Evolutionary conservation across 2,797 vertebrate genomes (phyloP).

Genomic region (Adelosebastes latens): DNA sequence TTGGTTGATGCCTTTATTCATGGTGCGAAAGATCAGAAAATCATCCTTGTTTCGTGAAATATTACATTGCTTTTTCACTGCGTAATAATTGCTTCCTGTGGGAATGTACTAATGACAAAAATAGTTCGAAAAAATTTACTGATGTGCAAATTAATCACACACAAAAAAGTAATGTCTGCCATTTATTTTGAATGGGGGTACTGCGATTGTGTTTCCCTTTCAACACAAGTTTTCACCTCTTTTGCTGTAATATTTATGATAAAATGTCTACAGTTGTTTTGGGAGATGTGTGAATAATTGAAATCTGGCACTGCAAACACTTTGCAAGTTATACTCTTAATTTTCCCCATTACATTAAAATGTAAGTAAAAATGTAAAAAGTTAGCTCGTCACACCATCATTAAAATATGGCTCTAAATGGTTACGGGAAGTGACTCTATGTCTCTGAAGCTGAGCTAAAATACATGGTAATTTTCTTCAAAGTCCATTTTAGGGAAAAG

Average conservation of each 20-base stretch:
- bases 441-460: background rate
- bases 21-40: no score
- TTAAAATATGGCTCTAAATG: background rate
- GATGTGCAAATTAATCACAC: no score
- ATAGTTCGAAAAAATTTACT: no score
- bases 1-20: no score
- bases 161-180: no score
- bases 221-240: background rate
- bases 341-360: background rate
- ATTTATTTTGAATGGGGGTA: no score
- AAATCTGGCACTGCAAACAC: background rate
- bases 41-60: no score
- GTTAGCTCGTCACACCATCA: background rate
- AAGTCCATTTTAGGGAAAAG: slow-evolving; percentile 51
- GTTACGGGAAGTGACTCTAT: background rate
- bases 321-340: background rate
- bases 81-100: no score
- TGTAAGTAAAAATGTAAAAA: background rate
- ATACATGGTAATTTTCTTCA: slow-evolving; percentile 33
- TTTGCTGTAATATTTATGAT: background rate
- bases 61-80: no score
- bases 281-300: background rate
- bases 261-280: background rate
- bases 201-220: no score
- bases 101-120: no score